These are phyloP conservation scores for Propithecus deckenii DNA, from an alignment of 2,797 vertebrate genomes.

Conservation along the genomic window DNA sequence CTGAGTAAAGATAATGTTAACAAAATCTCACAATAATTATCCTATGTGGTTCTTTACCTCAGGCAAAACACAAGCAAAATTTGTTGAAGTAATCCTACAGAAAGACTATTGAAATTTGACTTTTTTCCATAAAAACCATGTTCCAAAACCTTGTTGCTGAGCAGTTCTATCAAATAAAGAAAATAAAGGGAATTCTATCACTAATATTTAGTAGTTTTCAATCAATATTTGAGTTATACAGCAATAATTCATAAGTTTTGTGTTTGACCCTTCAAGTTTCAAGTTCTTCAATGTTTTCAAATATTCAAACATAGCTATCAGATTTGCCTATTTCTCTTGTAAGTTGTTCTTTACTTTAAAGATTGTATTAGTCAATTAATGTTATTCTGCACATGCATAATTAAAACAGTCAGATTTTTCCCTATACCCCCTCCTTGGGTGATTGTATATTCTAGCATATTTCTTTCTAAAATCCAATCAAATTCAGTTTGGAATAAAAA, in stretches of 20 bases:
- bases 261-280: neutral
- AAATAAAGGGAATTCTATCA: neutral
- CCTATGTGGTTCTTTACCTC: neutral
- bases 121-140: neutral
- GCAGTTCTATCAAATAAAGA: neutral
- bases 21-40: neutral
- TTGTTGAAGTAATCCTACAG: neutral
- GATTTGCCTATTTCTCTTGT: neutral
- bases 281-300: neutral
- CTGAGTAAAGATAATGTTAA: neutral
- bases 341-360: neutral
- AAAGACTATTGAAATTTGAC: neutral
- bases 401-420: neutral
- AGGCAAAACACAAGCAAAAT: neutral
- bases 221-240: neutral
- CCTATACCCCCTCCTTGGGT: neutral
- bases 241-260: neutral
- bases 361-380: neutral
- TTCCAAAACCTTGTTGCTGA: neutral
- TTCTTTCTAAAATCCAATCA: neutral
- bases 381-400: neutral
- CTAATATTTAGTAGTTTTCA: neutral
- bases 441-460: neutral
- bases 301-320: neutral
- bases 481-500: neutral